These are phyloP conservation scores for Lepus europaeus DNA, from an alignment of 2,113 vertebrate genomes.

Conservation along the genomic window DNA sequence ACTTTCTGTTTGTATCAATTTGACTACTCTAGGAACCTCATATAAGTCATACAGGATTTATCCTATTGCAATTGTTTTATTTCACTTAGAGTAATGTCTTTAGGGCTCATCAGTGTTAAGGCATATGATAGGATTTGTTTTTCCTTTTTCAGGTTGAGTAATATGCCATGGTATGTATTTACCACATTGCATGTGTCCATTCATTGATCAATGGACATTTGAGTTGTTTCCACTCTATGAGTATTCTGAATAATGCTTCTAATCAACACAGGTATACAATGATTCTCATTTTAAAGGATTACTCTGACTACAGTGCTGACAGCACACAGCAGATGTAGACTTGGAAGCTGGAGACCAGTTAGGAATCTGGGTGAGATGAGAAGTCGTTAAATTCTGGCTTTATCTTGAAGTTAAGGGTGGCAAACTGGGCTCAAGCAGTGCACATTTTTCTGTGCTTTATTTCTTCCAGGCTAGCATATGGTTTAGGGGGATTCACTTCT, in stretches of 20 bases:
- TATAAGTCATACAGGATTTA: background rate
- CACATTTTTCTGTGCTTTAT: background rate
- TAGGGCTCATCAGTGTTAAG: background rate
- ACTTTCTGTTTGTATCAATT: slow-evolving; percentile 8
- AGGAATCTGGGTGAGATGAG: background rate
- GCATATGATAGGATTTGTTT: background rate
- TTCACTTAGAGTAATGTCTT: background rate
- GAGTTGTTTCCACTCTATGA: background rate
- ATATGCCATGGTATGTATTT: background rate
- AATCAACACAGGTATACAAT: background rate
- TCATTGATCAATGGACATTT: background rate
- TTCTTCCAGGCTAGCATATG: background rate
- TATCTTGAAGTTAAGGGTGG: slow-evolving; percentile 10
- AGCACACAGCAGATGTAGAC: background rate
- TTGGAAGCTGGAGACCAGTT: background rate
- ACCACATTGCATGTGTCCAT: background rate
- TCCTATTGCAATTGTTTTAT: background rate
- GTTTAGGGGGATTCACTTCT: slow-evolving; percentile 29
- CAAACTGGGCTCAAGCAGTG: background rate
- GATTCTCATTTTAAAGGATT: slow-evolving; percentile 26
- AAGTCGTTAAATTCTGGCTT: background rate
- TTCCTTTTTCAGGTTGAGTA: slow-evolving; percentile 7
- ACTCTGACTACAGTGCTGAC: background rate
- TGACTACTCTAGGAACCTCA: background rate
- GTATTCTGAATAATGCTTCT: slow-evolving; percentile 10